phyloP scores from a whole-genome alignment of 2,888 invertebrate genomes.

The Nemotelus nigrinus region DNA sequence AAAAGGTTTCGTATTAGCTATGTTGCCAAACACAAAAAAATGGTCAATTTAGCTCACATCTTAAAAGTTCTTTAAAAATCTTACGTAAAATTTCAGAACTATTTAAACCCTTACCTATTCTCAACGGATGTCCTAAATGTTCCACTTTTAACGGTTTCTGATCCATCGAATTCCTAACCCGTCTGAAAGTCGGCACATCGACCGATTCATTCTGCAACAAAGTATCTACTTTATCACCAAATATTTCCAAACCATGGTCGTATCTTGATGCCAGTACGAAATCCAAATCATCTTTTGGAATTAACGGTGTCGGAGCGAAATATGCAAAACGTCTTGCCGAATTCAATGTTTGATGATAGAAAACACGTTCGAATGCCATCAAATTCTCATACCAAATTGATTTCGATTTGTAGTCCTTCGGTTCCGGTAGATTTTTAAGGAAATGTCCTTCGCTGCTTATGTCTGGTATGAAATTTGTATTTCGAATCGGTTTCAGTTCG shows the following conservation, averaged over 20 bases:
- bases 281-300: conserved; percentile 76
- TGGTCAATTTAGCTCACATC: too few species aligned
- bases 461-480: conserved; percentile 11
- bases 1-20: too few species aligned
- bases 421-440: conserved; percentile 19
- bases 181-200: conserved; percentile 73
- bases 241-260: conserved; percentile 72
- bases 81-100: neutral
- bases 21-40: too few species aligned
- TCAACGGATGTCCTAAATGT: conserved; percentile 66
- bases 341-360: conserved; percentile 68
- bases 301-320: conserved; percentile 58
- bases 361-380: conserved; percentile 65
- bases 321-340: conserved; percentile 66
- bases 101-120: conserved; percentile 55
- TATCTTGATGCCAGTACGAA: conserved; percentile 74
- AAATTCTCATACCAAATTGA: conserved; percentile 61
- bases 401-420: neutral
- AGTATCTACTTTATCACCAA: conserved; percentile 72
- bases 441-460: conserved; percentile 31
- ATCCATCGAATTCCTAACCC: conserved; percentile 71
- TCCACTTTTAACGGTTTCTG: conserved; percentile 60
- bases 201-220: conserved; percentile 76
- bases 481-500: conserved; percentile 13
- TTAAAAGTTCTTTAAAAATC: neutral